Conservation (phyloP, 2,113 vertebrate genomes). For the Chaetops frenatus region DNA sequence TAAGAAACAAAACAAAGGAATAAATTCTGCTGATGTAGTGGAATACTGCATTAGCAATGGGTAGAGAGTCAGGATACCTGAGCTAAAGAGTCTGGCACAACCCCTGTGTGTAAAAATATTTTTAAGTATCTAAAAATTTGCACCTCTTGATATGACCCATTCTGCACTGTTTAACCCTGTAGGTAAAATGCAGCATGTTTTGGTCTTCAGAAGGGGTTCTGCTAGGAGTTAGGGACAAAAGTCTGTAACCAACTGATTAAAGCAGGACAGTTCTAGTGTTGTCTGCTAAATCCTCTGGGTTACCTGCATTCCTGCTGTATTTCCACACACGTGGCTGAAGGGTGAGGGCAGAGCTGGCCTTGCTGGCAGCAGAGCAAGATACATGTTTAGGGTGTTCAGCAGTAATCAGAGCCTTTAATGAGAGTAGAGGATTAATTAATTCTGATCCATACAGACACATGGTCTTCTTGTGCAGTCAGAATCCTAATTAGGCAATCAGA, state of each 20-base stretch:
- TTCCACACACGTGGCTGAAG: not conserved
- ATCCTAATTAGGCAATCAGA: constrained; percentile 36
- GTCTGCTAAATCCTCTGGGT: not conserved
- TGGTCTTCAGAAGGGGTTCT: not conserved
- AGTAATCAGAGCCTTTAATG: constrained; percentile 23
- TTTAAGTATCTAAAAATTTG: not conserved
- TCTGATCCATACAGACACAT: not conserved
- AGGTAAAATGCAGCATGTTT: not conserved
- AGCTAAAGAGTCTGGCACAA: not conserved
- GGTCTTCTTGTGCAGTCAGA: constrained; percentile 32
- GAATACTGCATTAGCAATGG: not conserved
- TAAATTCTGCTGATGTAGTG: not conserved
- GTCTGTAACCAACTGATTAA: not conserved
- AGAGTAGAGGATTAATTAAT: constrained; percentile 21
- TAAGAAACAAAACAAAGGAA: not conserved
- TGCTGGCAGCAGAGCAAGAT: not conserved
- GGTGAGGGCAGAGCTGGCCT: not conserved
- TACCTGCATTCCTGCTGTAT: not conserved
- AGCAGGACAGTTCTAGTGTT: not conserved
- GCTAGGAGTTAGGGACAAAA: not conserved
- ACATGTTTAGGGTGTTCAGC: not conserved
- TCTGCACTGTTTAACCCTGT: not conserved
- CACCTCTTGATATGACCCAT: not conserved
- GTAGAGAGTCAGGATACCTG: accelerated
- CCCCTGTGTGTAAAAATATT: not conserved